phyloP scores from a whole-genome alignment of 1,140 invertebrate species.

The Leptinotarsa lineolata region DNA sequence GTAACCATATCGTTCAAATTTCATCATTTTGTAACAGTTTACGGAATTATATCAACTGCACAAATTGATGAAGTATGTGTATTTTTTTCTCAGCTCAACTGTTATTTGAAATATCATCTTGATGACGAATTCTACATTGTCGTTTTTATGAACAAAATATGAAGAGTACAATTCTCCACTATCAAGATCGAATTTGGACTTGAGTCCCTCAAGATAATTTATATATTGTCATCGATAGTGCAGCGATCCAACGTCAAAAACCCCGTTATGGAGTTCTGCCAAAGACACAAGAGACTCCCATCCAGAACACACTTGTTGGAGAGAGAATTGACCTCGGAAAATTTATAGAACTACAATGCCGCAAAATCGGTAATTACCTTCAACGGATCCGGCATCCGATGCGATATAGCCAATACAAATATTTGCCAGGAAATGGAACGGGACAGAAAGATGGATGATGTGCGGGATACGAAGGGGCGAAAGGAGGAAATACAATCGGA shows the following conservation, averaged over 20 bases:
- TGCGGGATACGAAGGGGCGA: neutral
- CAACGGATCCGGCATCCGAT: constrained; percentile 1
- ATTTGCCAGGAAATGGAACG: neutral
- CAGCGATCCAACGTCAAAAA: neutral
- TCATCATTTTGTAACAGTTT: no score
- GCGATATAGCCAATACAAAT: neutral
- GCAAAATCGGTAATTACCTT: constrained; percentile 16
- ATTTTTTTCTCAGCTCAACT: no score
- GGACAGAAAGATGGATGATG: constrained; percentile 2
- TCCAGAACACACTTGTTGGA: constrained; percentile 20
- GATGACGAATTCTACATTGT: no score
- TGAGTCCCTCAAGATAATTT: no score
- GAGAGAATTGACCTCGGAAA: constrained; percentile 4
- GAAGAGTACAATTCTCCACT: no score
- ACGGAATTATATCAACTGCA: no score
- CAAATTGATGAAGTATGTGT: no score
- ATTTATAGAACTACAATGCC: constrained; percentile 17
- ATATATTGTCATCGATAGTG: no score
- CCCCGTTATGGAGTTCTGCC: constrained; percentile 2
- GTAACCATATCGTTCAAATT: no score
- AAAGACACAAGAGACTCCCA: neutral
- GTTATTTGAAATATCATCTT: no score
- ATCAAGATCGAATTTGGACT: no score
- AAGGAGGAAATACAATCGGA: neutral
- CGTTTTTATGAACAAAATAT: no score